These are phyloP conservation scores for Oopsacas minuta DNA, from an alignment of 37 sponge, comb jelly and placozoan species.

Conservation along the genomic window DNA sequence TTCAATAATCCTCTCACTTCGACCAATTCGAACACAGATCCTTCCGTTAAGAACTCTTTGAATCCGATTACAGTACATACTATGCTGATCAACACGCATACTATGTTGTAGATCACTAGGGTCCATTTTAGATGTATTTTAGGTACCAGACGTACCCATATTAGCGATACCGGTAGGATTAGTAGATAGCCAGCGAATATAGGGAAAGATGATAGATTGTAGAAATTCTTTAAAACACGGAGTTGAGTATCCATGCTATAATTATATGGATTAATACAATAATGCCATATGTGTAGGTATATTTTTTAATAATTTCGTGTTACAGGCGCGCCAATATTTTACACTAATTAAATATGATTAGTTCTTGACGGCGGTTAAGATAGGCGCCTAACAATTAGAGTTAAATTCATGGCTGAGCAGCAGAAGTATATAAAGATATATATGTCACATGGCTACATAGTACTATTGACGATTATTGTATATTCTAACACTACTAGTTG, in stretches of 20 bases:
- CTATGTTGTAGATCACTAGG: conserved; percentile 43
- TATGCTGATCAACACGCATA: conserved; percentile 36
- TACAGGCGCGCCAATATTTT: no score
- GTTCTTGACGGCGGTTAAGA: no score
- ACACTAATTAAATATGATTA: no score
- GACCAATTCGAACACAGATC: not conserved
- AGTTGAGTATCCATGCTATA: not conserved
- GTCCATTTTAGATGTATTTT: conserved; percentile 27
- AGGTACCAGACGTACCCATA: conserved; percentile 25
- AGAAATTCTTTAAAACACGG: conserved; percentile 18
- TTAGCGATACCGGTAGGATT: conserved; percentile 16
- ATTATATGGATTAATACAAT: no score
- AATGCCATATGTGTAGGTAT: no score
- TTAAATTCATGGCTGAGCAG: no score
- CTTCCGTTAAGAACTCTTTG: conserved; percentile 21
- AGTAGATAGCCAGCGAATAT: conserved; percentile 33
- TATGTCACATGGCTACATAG: no score
- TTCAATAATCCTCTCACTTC: not conserved
- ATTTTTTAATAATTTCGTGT: no score
- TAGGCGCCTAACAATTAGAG: no score
- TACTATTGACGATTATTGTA: no score
- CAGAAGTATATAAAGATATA: no score
- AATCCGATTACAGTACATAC: conserved; percentile 18
- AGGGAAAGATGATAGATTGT: conserved; percentile 29
- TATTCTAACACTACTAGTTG: no score